Percentiles rank a stretch among this genome's conserved stretches.
Conservation (phyloP, 2,113 vertebrate species). For the Trogon melanurus region DNA sequence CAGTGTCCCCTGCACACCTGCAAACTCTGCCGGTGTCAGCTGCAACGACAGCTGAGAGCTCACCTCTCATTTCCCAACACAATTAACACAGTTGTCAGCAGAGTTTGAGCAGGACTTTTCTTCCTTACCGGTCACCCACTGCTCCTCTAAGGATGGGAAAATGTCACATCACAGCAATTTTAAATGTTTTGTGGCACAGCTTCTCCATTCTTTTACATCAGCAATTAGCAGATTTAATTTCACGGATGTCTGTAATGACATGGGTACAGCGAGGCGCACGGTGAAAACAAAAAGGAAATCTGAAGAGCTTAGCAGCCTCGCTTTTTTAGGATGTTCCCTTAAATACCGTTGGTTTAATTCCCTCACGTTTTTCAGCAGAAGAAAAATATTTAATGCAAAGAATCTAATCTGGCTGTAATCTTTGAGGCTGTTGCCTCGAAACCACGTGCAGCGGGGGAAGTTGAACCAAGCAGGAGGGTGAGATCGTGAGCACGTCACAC, state of each 20-base stretch:
- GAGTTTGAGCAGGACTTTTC: neutral
- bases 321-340: neutral
- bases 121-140: neutral
- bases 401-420: neutral
- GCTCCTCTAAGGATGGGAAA: neutral
- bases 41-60: rapidly evolving
- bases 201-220: neutral
- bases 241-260: neutral
- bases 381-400: neutral
- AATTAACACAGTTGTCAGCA: rapidly evolving
- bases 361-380: neutral
- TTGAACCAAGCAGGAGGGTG: neutral
- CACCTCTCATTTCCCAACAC: neutral
- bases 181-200: neutral
- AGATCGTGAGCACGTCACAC: neutral
- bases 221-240: constrained; percentile 6
- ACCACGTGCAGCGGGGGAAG: neutral
- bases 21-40: rapidly evolving
- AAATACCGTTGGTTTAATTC: neutral
- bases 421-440: neutral
- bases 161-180: neutral
- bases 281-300: neutral
- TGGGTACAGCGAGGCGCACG: neutral
- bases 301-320: neutral
- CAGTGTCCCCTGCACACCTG: neutral